Evolutionary conservation across 2,888 invertebrate genomes (phyloP).

Genomic region (Hesperia comma): DNA sequence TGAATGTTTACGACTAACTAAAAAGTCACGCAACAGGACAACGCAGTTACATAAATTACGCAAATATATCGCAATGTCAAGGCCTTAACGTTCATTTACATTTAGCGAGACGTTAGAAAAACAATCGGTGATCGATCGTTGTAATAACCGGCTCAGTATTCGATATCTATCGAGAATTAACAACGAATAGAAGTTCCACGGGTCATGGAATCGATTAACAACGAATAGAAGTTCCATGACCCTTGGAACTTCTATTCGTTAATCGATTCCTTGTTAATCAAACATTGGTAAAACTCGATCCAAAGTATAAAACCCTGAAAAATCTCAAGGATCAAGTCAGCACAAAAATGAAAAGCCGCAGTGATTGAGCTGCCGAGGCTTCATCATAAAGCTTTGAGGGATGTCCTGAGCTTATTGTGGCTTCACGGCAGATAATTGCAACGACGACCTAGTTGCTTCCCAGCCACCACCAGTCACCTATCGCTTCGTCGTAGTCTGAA

Average conservation of each 20-base stretch:
- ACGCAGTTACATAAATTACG: slow-evolving; percentile 11
- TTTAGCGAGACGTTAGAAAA: slow-evolving; percentile 8
- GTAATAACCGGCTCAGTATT: background rate
- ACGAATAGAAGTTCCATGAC: too few species aligned
- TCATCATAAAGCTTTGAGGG: slow-evolving; percentile 18
- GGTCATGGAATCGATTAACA: too few species aligned
- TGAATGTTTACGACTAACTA: too few species aligned
- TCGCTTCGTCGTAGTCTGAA: background rate
- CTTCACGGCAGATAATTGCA: slow-evolving; percentile 14
- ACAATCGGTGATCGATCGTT: background rate
- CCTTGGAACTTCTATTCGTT: too few species aligned
- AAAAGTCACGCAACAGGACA: background rate
- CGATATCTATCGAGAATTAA: too few species aligned
- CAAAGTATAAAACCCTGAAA: background rate
- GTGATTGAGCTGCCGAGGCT: slow-evolving; percentile 14
- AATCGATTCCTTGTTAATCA: too few species aligned
- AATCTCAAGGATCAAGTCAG: background rate
- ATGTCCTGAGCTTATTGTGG: slow-evolving; percentile 20
- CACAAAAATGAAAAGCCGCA: background rate
- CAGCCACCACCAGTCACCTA: background rate
- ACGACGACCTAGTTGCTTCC: slow-evolving; percentile 16
- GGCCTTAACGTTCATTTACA: slow-evolving; percentile 7
- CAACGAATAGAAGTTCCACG: too few species aligned
- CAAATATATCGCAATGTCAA: slow-evolving; percentile 19
- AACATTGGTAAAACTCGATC: too few species aligned